Conservation (phyloP, 2,113 vertebrate genomes). For the Scalopus aquaticus region DNA sequence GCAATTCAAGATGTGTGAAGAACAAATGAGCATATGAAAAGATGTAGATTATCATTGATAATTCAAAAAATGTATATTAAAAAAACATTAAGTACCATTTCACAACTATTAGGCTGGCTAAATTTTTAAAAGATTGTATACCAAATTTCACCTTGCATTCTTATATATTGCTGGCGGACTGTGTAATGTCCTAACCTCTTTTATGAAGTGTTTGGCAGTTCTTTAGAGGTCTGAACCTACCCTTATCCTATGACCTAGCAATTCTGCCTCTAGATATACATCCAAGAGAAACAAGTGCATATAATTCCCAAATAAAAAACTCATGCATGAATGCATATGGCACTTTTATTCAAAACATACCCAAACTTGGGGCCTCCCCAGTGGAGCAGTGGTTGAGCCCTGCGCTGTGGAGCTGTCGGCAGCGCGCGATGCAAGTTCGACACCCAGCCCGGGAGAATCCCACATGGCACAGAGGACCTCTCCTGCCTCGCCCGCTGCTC, state of each 20-base stretch:
- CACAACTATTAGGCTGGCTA: neutral
- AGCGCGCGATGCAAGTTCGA: too few species aligned
- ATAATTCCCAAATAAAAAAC: neutral
- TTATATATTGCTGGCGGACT: neutral
- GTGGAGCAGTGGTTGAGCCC: too few species aligned
- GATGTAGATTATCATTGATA: neutral
- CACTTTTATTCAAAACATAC: neutral
- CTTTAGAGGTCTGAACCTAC: neutral
- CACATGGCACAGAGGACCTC: too few species aligned
- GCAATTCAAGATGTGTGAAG: neutral
- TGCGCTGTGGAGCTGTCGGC: too few species aligned
- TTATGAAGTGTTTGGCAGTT: neutral
- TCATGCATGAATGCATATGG: neutral
- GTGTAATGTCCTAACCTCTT: neutral
- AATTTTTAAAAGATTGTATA: neutral
- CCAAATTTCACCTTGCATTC: neutral
- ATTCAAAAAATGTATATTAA: neutral
- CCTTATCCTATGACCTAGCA: neutral
- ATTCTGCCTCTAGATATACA: neutral
- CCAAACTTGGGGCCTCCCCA: too few species aligned
- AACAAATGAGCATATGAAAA: neutral
- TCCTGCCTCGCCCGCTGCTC: too few species aligned
- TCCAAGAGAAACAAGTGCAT: neutral
- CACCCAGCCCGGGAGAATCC: too few species aligned
- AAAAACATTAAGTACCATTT: neutral